Percentiles rank a stretch among this genome's conserved stretches.
Evolutionary conservation across 2,113 vertebrate species (phyloP).

Genomic region (Neofelis nebulosa): DNA sequence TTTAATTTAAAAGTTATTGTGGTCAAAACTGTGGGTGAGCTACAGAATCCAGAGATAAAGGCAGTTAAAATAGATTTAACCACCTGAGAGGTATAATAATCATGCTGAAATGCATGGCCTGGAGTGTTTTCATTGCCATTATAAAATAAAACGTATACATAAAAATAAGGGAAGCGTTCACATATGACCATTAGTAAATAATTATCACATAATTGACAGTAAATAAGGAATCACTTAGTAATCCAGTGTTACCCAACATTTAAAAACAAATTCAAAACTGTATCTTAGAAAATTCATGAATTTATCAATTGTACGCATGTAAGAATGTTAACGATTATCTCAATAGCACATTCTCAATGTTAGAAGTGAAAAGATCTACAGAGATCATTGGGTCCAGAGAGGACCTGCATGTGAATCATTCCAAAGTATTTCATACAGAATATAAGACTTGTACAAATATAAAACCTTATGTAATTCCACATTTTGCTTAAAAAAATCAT

Average conservation of each 20-base stretch:
- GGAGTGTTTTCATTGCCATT: conserved; percentile 83
- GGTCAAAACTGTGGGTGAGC: conserved; percentile 79
- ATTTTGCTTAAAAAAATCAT: neutral
- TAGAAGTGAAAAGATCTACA: neutral
- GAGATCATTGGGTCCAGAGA: neutral
- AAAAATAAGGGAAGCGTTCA: conserved; percentile 84
- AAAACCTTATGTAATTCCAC: neutral
- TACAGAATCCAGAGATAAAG: conserved; percentile 82
- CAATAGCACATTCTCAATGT: neutral
- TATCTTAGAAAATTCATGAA: neutral
- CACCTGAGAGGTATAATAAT: conserved; percentile 84
- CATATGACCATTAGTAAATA: conserved; percentile 82
- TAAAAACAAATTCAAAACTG: neutral
- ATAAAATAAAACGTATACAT: conserved; percentile 83
- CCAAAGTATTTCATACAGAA: neutral
- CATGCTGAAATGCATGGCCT: conserved; percentile 81
- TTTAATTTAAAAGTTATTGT: conserved; percentile 82
- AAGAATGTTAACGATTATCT: neutral
- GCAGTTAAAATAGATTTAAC: conserved; percentile 85
- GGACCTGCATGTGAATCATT: neutral
- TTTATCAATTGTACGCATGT: neutral
- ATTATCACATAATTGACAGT: conserved; percentile 83
- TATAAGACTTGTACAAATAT: neutral
- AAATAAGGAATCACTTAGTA: conserved; percentile 74
- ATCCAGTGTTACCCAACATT: neutral